Base-by-base conservation (phyloP, 2,888 invertebrate species). In the Vanessa cardui region DNA sequence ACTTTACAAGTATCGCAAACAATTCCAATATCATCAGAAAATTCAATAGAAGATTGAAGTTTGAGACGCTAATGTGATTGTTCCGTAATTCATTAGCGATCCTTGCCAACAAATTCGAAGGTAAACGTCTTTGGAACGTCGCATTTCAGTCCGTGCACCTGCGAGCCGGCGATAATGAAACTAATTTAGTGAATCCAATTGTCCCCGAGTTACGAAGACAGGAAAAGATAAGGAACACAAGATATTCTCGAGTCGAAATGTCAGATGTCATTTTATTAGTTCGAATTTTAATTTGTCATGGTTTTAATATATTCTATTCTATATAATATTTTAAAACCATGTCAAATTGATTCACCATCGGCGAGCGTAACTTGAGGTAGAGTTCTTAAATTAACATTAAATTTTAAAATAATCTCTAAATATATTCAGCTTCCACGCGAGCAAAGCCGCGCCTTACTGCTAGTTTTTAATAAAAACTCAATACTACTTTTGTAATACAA, bases 161-260 rank as follows among this genome's bases (percentile, higher is more conserved):
- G 83, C 79, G 72, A 72, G 68, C 65, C 52, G 66, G 73, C 71
- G 84, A 84, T 83, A 84, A 82, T 82, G 80, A 78, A 80, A 79
- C 80, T 81, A 81, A 83, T 83, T 82, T 79, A 77, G 73, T 77
- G 77, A 77, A 75, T 77, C 77, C 74, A 76, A 70, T 72, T 70
- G 70, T 65, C 70, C 39, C 44, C 45, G 21, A 68, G 66, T 52
- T 68, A 60, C 58, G 39, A 50, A 21, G 66, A 69, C 49, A 64
- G 60, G 44, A 58, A 54, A 54, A 31, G 54, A 54, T 72, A 68
- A 66, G 49, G 47, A 20, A 47, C 45, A 62, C 54, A 62, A 62
- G 61, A n/a, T 67, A 63, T 71, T 69, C 26, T 66, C 69, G 21
- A 46, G 52, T 60, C 45, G 46, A 64, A 50, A 50, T 20, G 50